Evolutionary conservation across 2,797 vertebrate genomes (phyloP).

Genomic region (Muraenolepis orangiensis): DNA sequence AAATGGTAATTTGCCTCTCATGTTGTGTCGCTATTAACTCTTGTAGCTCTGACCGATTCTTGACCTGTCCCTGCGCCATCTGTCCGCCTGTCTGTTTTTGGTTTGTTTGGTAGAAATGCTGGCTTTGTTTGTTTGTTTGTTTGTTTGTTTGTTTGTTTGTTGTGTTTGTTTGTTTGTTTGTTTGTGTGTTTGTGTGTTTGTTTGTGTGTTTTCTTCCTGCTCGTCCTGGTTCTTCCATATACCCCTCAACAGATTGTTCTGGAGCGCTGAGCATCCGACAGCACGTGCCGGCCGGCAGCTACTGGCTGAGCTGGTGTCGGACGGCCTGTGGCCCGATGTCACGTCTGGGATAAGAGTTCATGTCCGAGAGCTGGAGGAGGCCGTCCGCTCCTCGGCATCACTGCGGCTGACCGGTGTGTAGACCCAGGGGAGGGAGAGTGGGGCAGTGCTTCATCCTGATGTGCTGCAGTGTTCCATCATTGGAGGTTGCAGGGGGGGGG

Average conservation of each 20-base stretch:
- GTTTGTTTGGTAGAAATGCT: too few species aligned
- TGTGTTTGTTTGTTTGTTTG: neutral
- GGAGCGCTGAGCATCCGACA: slow-evolving; percentile 77
- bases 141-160: neutral
- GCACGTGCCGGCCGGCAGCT: slow-evolving; percentile 75
- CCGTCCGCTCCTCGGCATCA: too few species aligned
- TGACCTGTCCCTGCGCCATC: neutral
- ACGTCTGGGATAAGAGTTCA: too few species aligned
- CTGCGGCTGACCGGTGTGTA: too few species aligned
- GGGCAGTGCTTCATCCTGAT: too few species aligned
- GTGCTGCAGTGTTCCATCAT: too few species aligned
- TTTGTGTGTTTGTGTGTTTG: neutral
- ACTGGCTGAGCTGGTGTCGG: slow-evolving; percentile 67
- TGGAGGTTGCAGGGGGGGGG: too few species aligned
- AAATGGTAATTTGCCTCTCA: neutral
- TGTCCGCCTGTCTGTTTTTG: neutral
- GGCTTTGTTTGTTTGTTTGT: neutral
- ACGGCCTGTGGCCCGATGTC: too few species aligned
- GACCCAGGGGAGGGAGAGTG: too few species aligned
- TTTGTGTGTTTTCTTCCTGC: neutral
- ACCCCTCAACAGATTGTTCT: slow-evolving; percentile 83
- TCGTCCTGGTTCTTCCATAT: slow-evolving; percentile 63
- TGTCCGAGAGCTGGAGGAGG: too few species aligned
- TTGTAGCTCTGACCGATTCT: neutral
- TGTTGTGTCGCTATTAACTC: neutral